Evolutionary conservation across 2,888 invertebrate genomes (phyloP).

Genomic region (Cephus sareptanus): DNA sequence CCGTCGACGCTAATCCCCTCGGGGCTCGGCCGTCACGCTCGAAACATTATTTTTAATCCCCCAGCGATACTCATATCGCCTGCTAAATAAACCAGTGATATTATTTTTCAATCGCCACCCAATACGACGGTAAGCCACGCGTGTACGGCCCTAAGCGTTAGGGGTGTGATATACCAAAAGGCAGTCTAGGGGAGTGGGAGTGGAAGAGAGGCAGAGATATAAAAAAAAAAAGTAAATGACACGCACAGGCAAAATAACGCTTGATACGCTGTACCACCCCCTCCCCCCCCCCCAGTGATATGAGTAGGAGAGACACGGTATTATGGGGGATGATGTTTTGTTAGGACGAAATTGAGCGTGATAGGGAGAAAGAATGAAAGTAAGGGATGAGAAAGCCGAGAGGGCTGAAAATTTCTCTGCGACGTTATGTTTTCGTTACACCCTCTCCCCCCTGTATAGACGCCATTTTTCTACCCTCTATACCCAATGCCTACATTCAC

Average conservation of each 20-base stretch:
- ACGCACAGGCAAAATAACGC: not conserved
- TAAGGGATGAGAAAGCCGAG: not conserved
- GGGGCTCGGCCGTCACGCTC: conserved; percentile 58
- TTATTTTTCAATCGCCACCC: conserved; percentile 62
- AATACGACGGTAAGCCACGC: not conserved
- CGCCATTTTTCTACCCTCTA: not conserved
- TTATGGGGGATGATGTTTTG: conserved; percentile 41
- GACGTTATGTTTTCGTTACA: not conserved
- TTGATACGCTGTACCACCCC: not conserved
- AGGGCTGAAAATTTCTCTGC: not conserved
- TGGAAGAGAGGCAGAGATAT: not conserved
- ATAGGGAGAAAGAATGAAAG: conserved; percentile 18
- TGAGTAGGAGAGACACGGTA: not conserved
- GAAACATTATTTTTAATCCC: conserved; percentile 64
- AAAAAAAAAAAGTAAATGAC: not conserved
- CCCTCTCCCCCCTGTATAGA: not conserved
- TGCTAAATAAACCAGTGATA: conserved; percentile 62
- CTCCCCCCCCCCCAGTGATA: not conserved
- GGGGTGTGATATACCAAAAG: not conserved
- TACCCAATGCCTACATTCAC: not conserved
- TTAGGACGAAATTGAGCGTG: conserved; percentile 53
- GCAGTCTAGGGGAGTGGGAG: not conserved
- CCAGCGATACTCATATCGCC: conserved; percentile 39
- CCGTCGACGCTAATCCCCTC: conserved; percentile 47
- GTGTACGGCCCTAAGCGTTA: not conserved